A percentile compares a stretch with the other conserved stretches of the same genome.
Evolutionary conservation across 1,140 invertebrate species (phyloP).

Genomic region (Papilio polyxenes): DNA sequence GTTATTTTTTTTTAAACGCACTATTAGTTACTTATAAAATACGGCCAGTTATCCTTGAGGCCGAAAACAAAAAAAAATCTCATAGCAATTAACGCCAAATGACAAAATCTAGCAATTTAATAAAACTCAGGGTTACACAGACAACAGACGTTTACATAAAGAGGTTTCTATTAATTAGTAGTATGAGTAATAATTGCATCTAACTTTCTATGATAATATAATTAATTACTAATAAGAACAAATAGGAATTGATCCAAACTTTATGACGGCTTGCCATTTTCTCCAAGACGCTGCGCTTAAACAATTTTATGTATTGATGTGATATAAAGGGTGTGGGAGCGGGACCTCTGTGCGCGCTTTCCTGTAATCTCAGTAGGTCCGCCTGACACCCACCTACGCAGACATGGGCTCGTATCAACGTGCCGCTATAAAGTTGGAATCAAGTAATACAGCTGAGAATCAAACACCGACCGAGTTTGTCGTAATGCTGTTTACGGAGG

Average conservation of each 20-base stretch:
- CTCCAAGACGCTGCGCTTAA: not conserved
- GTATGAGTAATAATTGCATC: too few species aligned
- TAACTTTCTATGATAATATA: not conserved
- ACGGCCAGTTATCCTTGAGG: not conserved
- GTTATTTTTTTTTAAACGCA: constrained; percentile 8
- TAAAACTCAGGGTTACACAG: too few species aligned
- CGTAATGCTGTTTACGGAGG: constrained; percentile 18
- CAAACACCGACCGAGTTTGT: constrained; percentile 1
- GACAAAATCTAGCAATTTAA: not conserved
- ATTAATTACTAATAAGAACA: not conserved
- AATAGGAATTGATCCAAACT: not conserved
- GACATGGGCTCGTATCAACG: not conserved
- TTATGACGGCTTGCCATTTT: not conserved
- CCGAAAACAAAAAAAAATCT: not conserved
- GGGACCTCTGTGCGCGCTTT: not conserved
- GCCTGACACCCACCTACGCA: not conserved
- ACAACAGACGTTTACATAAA: too few species aligned
- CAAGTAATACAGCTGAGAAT: not conserved
- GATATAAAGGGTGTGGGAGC: not conserved
- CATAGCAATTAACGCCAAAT: not conserved
- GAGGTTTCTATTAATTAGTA: too few species aligned
- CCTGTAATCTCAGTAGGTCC: not conserved
- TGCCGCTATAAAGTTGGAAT: not conserved
- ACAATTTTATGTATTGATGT: not conserved
- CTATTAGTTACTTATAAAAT: not conserved